Base-by-base conservation (phyloP, 2,797 vertebrate genomes). In the Gymnopithys bicolor region DNA sequence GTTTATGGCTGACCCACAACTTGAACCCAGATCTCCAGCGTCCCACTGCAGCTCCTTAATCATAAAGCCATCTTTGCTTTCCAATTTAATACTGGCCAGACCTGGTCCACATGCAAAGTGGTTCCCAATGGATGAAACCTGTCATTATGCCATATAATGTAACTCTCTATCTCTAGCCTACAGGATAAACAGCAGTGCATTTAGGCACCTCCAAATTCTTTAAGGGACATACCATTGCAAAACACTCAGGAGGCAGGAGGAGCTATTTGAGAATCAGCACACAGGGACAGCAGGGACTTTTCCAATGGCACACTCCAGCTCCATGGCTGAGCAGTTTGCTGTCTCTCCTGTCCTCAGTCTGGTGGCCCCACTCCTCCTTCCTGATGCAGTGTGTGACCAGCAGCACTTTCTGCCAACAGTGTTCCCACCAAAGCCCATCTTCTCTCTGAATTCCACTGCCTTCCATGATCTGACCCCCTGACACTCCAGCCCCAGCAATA, bases 1-100 rank as follows among this genome's bases (percentile, higher is more conserved):
- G 93, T 94, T 95, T 95, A 90, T 89, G 94, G 95, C 70, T 96
- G 96, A 97, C 95, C 95, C 84, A 94, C 90, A 92, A 95, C 94
- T 66, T 97, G 96, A 96, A 97, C 96, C 84, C 92, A 95, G 84
- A 83, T 92, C 91, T 95, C 93, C 85, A 96, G 94, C 91, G 21
- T 96, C 94, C 94, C 93, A 94, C 80, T 96, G 80, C 93, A 91
- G 87, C 71, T 91, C 69, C 83, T 94, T 96, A 96, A 96, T 96
- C 94, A 96, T 85, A 94, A 93, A 93, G 90, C 25, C 93, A 94
- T 94, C 89, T 94, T 60, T 87, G 85, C 95, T 95, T 94, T 93
- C 95, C 95, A 90, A 12, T 95, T 93, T 96, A 93, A 87, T 95
- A 95, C 95, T 94, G 89, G 95, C 94, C 95, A 96, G 93, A 96